These are phyloP conservation scores for Nasonia vitripennis DNA, from an alignment of 1,140 invertebrate genomes.

Conservation along the genomic window DNA sequence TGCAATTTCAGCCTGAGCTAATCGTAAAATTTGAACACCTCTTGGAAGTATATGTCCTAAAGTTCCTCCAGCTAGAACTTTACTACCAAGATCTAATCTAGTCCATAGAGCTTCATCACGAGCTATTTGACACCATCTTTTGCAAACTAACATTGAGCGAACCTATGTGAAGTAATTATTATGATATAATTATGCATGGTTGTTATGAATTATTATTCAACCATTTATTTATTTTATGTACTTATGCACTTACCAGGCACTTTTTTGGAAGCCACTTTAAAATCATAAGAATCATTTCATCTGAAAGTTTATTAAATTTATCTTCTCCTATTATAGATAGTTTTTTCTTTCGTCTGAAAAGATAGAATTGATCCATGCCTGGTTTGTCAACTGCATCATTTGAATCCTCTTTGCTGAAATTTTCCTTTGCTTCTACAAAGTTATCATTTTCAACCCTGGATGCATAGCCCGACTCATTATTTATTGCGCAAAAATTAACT, in stretches of 20 bases:
- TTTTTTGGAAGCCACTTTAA: constrained; percentile 88
- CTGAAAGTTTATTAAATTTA: constrained; percentile 82
- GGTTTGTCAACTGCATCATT: constrained; percentile 57
- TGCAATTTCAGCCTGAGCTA: constrained; percentile 83
- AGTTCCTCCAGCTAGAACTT: constrained; percentile 79
- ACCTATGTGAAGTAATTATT: constrained; percentile 56
- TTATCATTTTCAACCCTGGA: constrained; percentile 63
- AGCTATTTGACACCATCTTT: constrained; percentile 83
- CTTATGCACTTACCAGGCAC: constrained; percentile 77
- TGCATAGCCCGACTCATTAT: constrained; percentile 66
- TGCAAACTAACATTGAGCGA: constrained; percentile 74
- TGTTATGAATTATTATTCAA: constrained; percentile 14
- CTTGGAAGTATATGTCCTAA: constrained; percentile 83
- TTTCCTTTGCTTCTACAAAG: constrained; percentile 61
- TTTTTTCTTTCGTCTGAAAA: constrained; percentile 68
- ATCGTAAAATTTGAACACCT: constrained; percentile 83
- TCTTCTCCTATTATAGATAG: constrained; percentile 69
- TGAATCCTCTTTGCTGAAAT: constrained; percentile 60
- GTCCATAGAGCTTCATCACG: constrained; percentile 90
- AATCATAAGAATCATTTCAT: constrained; percentile 90
- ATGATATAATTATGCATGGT: background rate
- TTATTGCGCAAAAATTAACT: constrained; percentile 49
- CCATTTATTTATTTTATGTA: constrained; percentile 10
- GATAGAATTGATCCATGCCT: constrained; percentile 65
- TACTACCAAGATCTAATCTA: constrained; percentile 85